phyloP scores from a whole-genome alignment of 2,888 invertebrate species.

The Agonopterix alstromeriana region DNA sequence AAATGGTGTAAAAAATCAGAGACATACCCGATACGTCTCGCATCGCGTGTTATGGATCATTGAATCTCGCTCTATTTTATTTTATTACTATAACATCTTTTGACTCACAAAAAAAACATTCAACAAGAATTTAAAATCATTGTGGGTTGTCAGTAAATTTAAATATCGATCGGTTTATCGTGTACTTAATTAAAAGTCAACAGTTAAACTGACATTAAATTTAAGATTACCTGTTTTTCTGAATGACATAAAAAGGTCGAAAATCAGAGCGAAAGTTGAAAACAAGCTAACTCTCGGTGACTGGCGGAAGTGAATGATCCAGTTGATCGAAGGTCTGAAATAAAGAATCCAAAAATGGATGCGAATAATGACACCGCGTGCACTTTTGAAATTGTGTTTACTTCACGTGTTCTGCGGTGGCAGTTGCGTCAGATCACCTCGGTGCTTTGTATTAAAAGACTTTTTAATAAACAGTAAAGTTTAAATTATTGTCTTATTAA shows the following conservation, averaged over 20 bases:
- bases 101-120: not conserved
- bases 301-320: slow-evolving; percentile 51
- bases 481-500: not conserved
- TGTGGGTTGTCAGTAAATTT: too few relatives aligned
- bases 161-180: not conserved
- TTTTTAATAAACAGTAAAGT: not conserved
- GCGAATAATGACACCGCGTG: slow-evolving; percentile 21
- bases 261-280: slow-evolving; percentile 61
- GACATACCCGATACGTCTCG: slow-evolving; percentile 37
- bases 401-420: not conserved
- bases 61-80: slow-evolving; percentile 44
- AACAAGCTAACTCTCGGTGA: slow-evolving; percentile 29
- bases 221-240: slow-evolving; percentile 6
- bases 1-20: slow-evolving; percentile 47
- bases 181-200: slow-evolving; percentile 7
- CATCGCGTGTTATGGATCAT: slow-evolving; percentile 45
- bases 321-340: slow-evolving; percentile 50
- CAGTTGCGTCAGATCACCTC: not conserved
- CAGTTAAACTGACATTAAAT: slow-evolving; percentile 5
- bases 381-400: too few relatives aligned
- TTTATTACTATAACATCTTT: slow-evolving; percentile 30
- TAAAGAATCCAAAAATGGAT: slow-evolving; percentile 60
- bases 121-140: not conserved
- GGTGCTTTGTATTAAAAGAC: not conserved
- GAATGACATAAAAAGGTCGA: slow-evolving; percentile 43